phyloP scores from a whole-genome alignment of 2,797 vertebrate species.

The Melanotaenia parkinsoni region DNA sequence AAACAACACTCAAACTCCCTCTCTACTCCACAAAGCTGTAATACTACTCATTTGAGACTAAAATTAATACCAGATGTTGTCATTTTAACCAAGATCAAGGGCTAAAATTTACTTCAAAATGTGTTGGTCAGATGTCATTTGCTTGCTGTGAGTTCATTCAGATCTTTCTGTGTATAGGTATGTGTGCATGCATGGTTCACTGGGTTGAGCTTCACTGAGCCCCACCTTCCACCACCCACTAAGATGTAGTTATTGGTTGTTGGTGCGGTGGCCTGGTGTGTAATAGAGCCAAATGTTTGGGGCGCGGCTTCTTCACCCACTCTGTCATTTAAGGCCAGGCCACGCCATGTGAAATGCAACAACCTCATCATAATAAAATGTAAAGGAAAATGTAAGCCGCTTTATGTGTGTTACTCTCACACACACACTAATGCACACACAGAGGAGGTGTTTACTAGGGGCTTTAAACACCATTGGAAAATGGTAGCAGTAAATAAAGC shows the following conservation, averaged over 20 bases:
- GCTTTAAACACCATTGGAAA: slow-evolving; percentile 8
- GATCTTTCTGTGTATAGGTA: slow-evolving; percentile 31
- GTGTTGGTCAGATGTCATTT: slow-evolving; percentile 72
- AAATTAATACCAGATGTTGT: slow-evolving; percentile 74
- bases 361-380: slow-evolving; percentile 72
- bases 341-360: slow-evolving; percentile 57
- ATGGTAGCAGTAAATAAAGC: slow-evolving; percentile 18
- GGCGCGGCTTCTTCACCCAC: slow-evolving; percentile 67
- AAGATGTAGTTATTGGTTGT: slow-evolving; percentile 76
- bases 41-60: slow-evolving; percentile 41
- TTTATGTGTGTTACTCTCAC: slow-evolving; percentile 18
- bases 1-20: slow-evolving; percentile 30
- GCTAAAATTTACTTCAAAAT: slow-evolving; percentile 79
- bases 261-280: slow-evolving; percentile 71
- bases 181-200: slow-evolving; percentile 34
- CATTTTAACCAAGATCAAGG: slow-evolving; percentile 38
- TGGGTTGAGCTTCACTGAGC: slow-evolving; percentile 59
- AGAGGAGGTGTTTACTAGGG: slow-evolving; percentile 33
- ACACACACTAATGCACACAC: slow-evolving; percentile 14
- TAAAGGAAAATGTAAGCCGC: slow-evolving; percentile 53
- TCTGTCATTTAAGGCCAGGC: slow-evolving; percentile 76
- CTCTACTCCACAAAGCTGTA: slow-evolving; percentile 35
- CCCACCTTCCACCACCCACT: slow-evolving; percentile 80
- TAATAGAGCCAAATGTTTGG: slow-evolving; percentile 76
- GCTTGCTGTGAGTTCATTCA: slow-evolving; percentile 71